A percentile compares a stretch with the other conserved stretches of the same genome.
phyloP scores from a whole-genome alignment of 2,888 invertebrate species.

The Melanargia galathea region DNA sequence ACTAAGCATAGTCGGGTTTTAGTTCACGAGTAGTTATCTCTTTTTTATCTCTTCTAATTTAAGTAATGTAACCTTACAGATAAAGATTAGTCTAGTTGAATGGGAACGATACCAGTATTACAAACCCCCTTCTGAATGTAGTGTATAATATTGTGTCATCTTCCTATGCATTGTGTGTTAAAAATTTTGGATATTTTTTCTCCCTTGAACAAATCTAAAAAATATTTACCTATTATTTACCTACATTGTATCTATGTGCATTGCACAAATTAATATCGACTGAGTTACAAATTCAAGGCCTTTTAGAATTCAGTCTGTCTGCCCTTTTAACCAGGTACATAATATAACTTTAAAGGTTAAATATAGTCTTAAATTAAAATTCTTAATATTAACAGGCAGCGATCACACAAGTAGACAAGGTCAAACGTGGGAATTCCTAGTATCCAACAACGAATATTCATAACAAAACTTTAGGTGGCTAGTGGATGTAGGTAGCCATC shows the following conservation, averaged over 20 bases:
- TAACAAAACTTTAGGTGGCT: conserved; percentile 23
- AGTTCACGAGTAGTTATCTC: too few species aligned
- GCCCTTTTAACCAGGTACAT: conserved; percentile 7
- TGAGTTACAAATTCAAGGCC: conserved; percentile 3
- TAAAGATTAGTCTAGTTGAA: too few species aligned
- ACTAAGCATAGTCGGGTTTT: too few species aligned
- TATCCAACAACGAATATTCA: conserved; percentile 33
- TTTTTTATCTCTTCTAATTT: too few species aligned
- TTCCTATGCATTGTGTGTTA: conserved; percentile 16
- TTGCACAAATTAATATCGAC: neutral
- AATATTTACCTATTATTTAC: too few species aligned
- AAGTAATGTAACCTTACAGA: too few species aligned
- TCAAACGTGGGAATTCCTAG: conserved; percentile 35
- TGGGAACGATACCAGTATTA: conserved; percentile 5
- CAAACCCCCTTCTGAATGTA: conserved; percentile 13
- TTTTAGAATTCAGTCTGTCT: neutral
- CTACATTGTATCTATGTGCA: too few species aligned
- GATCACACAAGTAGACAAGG: conserved; percentile 36
- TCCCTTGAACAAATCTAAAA: too few species aligned
- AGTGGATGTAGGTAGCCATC: conserved; percentile 24
- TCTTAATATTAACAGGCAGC: conserved; percentile 23
- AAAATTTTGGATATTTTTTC: conserved; percentile 14
- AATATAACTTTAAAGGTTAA: conserved; percentile 19
- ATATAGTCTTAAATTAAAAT: conserved; percentile 20
- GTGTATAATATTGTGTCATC: conserved; percentile 21